These are phyloP conservation scores for Dimorphilus gyrociliatus DNA, from an alignment of 2,888 invertebrate species.

Conservation along the genomic window DNA sequence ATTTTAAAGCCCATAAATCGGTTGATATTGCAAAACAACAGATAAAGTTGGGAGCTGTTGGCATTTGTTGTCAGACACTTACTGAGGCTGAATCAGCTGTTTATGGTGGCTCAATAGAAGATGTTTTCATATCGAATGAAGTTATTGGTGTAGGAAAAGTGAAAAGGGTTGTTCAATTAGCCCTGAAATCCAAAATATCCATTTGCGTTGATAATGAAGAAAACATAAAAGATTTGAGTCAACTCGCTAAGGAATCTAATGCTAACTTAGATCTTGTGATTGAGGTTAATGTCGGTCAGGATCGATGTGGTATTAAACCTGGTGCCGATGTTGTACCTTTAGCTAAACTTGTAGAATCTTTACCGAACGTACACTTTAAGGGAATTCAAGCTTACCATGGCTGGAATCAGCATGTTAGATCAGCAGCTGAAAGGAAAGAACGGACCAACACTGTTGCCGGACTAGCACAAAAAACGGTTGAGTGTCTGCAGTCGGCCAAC, in stretches of 20 bases:
- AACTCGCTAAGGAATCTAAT: conserved; percentile 6
- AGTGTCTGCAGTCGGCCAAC: conserved; percentile 7
- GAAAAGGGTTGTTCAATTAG: conserved; percentile 6
- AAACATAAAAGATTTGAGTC: conserved; percentile 9
- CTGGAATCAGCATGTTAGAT: conserved; percentile 9
- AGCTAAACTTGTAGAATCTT: conserved; percentile 6
- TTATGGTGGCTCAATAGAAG: conserved; percentile 5
- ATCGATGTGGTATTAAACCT: conserved; percentile 11
- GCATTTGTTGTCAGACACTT: conserved; percentile 11
- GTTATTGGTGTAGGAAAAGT: conserved; percentile 10
- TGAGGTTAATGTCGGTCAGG: conserved; percentile 11
- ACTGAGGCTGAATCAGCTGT: conserved; percentile 12
- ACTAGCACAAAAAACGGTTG: conserved; percentile 4
- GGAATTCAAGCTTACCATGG: conserved; percentile 11
- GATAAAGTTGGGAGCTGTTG: conserved; percentile 8
- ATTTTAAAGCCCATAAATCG: conserved; percentile 12
- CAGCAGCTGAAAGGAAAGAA: conserved; percentile 4
- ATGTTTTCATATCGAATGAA: conserved; percentile 11
- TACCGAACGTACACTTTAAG: conserved; percentile 9
- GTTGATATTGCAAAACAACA: conserved; percentile 8
- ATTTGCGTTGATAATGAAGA: conserved; percentile 9
- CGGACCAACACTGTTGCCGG: conserved; percentile 7
- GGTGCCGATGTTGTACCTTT: conserved; percentile 8
- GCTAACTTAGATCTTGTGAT: conserved; percentile 8
- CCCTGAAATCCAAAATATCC: conserved; percentile 6